Conservation (phyloP, 2,113 vertebrate species). For the Oryzias woworae region DNA sequence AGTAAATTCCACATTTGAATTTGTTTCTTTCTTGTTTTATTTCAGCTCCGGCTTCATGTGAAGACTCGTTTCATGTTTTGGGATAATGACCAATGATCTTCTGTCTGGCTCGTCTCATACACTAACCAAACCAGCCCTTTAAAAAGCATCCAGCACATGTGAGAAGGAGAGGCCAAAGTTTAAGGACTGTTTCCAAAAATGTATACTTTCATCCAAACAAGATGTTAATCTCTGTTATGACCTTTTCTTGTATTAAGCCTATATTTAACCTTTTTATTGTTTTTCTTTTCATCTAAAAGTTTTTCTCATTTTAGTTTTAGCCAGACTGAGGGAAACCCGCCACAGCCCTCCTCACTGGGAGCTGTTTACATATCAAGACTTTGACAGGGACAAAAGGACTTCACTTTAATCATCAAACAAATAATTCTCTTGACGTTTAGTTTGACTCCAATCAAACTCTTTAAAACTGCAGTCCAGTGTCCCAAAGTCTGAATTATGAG, state of each 20-base stretch:
- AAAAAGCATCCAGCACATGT: slow-evolving; percentile 17
- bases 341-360: slow-evolving; percentile 1
- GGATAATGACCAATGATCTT: slow-evolving; percentile 42
- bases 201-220: slow-evolving; percentile 25
- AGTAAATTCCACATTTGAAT: neutral
- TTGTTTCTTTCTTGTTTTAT: neutral
- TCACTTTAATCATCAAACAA: neutral
- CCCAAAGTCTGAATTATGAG: too few species aligned
- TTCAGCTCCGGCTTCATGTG: slow-evolving; percentile 79
- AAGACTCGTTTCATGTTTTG: slow-evolving; percentile 39
- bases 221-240: slow-evolving; percentile 38
- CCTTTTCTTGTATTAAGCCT: slow-evolving; percentile 34
- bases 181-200: slow-evolving; percentile 29
- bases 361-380: slow-evolving; percentile 6
- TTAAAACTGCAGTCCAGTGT: too few species aligned
- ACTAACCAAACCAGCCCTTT: slow-evolving; percentile 33
- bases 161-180: slow-evolving; percentile 53
- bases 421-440: neutral
- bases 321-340: slow-evolving; percentile 13
- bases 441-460: too few species aligned
- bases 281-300: slow-evolving; percentile 33
- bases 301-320: slow-evolving; percentile 1
- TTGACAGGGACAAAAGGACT: slow-evolving; percentile 7
- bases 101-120: slow-evolving; percentile 45
- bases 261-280: slow-evolving; percentile 51